A percentile compares a stretch with the other conserved stretches of the same genome.
Conservation (phyloP, 2,797 vertebrate species). For the Periophthalmus magnuspinnatus region DNA sequence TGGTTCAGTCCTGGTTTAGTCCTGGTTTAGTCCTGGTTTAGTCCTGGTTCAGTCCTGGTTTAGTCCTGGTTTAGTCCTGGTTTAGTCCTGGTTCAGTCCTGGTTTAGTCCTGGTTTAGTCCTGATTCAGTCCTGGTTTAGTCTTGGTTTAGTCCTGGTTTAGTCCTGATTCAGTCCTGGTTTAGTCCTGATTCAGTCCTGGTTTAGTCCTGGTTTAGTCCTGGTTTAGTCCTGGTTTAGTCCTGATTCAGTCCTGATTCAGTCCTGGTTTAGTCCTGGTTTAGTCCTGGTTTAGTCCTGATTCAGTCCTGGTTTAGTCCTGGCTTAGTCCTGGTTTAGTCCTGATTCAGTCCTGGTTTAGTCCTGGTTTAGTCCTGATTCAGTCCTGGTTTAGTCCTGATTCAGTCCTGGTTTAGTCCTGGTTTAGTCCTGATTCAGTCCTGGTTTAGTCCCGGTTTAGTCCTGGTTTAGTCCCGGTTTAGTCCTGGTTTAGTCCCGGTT, state of each 20-base stretch:
- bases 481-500: neutral
- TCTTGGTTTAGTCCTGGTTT: too few relatives aligned
- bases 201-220: neutral
- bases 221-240: neutral
- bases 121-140: neutral
- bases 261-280: neutral
- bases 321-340: neutral
- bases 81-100: neutral
- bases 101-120: neutral
- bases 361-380: neutral
- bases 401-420: neutral
- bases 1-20: neutral
- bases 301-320: neutral
- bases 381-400: neutral
- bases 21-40: neutral
- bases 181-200: neutral
- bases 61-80: neutral
- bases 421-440: neutral
- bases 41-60: neutral
- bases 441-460: neutral
- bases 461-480: neutral
- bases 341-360: neutral
- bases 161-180: neutral
- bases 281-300: neutral
- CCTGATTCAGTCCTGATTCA: too few relatives aligned